phyloP scores from a whole-genome alignment of 2,113 vertebrate species.

The Nesoenas mayeri region DNA sequence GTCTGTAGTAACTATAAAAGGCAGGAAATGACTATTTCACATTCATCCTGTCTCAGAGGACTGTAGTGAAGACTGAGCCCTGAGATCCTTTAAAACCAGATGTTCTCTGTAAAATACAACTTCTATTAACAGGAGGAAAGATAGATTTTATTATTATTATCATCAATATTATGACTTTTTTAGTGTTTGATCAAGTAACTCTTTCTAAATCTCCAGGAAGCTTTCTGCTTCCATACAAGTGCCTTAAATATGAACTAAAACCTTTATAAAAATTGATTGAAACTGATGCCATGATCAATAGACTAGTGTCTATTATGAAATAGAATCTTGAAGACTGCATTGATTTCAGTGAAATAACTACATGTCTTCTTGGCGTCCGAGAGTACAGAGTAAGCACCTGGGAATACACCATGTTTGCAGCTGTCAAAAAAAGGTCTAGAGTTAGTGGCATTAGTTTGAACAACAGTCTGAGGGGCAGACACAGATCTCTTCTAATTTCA shows the following conservation, averaged over 20 bases:
- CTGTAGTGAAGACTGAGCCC: background rate
- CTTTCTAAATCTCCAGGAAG: background rate
- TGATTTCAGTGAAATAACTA: background rate
- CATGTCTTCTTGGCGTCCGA: background rate
- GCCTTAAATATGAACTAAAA: background rate
- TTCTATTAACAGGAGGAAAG: background rate
- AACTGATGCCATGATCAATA: background rate
- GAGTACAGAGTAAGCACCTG: background rate
- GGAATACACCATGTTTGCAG: background rate
- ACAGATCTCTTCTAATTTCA: background rate
- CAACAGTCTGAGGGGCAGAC: background rate
- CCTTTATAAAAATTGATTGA: constrained; percentile 6
- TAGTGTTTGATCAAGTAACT: background rate
- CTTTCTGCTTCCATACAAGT: background rate
- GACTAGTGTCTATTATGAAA: background rate
- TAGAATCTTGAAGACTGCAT: background rate
- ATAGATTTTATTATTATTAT: background rate
- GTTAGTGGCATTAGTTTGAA: background rate
- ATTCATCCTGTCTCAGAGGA: background rate
- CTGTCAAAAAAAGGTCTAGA: background rate
- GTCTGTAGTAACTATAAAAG: background rate
- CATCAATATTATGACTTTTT: constrained; percentile 28
- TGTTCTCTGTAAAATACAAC: background rate
- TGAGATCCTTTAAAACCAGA: background rate
- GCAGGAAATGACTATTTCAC: background rate